Evolutionary conservation across 2,888 invertebrate species (phyloP).

Genomic region (Eristalis pertinax): DNA sequence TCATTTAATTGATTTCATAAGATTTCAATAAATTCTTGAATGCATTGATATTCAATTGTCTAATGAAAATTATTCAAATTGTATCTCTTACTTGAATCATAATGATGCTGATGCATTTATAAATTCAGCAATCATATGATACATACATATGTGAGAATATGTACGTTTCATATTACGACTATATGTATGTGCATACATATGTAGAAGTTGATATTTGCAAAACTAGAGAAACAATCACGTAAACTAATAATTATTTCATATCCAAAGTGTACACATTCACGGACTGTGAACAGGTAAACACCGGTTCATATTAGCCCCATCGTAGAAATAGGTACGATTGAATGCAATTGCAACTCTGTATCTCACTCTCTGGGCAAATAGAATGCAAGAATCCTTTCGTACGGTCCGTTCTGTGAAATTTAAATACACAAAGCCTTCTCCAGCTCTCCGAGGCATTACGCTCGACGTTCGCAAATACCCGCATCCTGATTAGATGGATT

Average conservation of each 20-base stretch:
- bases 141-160: no score
- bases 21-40: neutral
- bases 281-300: conserved; percentile 53
- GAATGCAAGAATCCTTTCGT: conserved; percentile 47
- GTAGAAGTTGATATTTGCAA: conserved; percentile 42
- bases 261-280: conserved; percentile 41
- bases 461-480: conserved; percentile 67
- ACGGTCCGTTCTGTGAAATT: conserved; percentile 42
- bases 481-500: conserved; percentile 71
- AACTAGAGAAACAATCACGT: conserved; percentile 45
- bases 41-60: neutral
- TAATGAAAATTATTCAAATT: neutral
- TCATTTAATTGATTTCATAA: neutral
- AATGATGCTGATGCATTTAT: neutral
- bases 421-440: conserved; percentile 54
- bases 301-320: conserved; percentile 19
- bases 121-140: neutral
- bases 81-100: neutral
- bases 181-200: neutral
- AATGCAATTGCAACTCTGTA: conserved; percentile 39
- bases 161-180: no score
- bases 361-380: conserved; percentile 54
- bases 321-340: conserved; percentile 22
- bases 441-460: conserved; percentile 58
- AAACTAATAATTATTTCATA: conserved; percentile 66